Evolutionary conservation across 1,140 invertebrate genomes (phyloP), one percentile per base, ranked within the genome.

Genomic region (Phortica variegata): DNA sequence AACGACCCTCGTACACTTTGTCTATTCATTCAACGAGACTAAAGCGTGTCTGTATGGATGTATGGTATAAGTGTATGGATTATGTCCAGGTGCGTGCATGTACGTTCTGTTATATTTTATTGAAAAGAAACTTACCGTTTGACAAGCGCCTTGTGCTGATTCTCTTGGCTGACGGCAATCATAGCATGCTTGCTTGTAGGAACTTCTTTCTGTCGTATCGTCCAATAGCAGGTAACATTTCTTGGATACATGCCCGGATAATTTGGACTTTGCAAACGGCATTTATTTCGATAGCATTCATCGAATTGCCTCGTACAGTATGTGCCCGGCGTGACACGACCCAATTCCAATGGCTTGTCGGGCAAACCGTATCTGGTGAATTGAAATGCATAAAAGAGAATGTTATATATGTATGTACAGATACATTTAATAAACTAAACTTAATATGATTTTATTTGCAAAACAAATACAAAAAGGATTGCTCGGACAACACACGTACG

Each of bases 181-280:
- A 93, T 91, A 2, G 89, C 89, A 74, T 91, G 89, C 73, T 91
- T 93, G 74, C 89, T 91, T 5, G 87, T 90, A 0, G 89, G 89
- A 19, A 91, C 86, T 54, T 85, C 85, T 69, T 90, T 88, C 73
- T 93, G 90, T 12, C 88, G 79, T 42, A 91, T 77, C 15, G 84
- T 89, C 79, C 89, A 87, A 61, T 88, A 84, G 71, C 90, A 93
- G 8, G 88, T 90, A 3, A 91, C 88, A 72, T 94, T 91, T 34
- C 89, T 81, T 1, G 90, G 91, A 77, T 94, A 94, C 79, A 93
- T 88, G 12, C 91, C 91, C 1, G 91, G 91, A 76, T 92, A 94
- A 77, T 94, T 93, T n/a, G 92, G 91, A 42, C 84, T 86, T 77
- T 93, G 91, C 23, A 93, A 77, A 21, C 87, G 83, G 65, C 90